phyloP scores from a whole-genome alignment of 2,888 invertebrate species.

The Eulithis prunata region DNA sequence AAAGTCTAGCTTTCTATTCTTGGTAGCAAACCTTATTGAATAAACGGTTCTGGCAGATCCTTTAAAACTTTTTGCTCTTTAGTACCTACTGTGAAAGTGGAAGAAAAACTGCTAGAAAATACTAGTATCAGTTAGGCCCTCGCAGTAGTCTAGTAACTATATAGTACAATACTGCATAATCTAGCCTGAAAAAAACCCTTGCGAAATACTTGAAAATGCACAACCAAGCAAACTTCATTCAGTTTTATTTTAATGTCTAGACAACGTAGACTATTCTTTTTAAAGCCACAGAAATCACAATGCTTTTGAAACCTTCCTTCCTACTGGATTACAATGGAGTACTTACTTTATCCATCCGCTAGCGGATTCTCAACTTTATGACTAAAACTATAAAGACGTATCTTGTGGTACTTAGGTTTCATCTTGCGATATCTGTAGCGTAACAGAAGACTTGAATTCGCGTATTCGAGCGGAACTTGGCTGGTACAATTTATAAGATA shows the following conservation, averaged over 20 bases:
- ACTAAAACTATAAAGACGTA: conserved; percentile 1
- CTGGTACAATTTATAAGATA: conserved; percentile 39
- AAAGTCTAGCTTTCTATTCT: too few species aligned
- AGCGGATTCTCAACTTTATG: conserved; percentile 7
- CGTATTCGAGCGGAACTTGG: conserved; percentile 54
- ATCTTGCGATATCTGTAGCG: conserved; percentile 51
- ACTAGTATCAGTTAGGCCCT: too few species aligned
- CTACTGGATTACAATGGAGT: conserved; percentile 23
- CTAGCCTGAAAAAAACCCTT: too few species aligned
- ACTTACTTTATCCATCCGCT: conserved; percentile 2
- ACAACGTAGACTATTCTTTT: conserved; percentile 9
- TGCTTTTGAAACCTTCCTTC: conserved; percentile 23
- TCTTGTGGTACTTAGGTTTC: conserved; percentile 2
- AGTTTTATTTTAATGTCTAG: conserved; percentile 17
- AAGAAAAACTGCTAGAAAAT: too few species aligned
- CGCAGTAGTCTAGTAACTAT: too few species aligned
- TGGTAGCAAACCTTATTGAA: too few species aligned
- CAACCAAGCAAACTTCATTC: not conserved
- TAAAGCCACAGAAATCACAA: conserved; percentile 23
- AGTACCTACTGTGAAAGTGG: too few species aligned
- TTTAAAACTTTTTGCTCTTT: too few species aligned
- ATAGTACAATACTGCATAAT: too few species aligned
- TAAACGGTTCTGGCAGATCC: too few species aligned
- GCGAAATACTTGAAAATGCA: too few species aligned
- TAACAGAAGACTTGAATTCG: conserved; percentile 53